A percentile compares a stretch with the other conserved stretches of the same genome.
phyloP scores from a whole-genome alignment of 2,797 vertebrate genomes.

The Macroramphosus scolopax region DNA sequence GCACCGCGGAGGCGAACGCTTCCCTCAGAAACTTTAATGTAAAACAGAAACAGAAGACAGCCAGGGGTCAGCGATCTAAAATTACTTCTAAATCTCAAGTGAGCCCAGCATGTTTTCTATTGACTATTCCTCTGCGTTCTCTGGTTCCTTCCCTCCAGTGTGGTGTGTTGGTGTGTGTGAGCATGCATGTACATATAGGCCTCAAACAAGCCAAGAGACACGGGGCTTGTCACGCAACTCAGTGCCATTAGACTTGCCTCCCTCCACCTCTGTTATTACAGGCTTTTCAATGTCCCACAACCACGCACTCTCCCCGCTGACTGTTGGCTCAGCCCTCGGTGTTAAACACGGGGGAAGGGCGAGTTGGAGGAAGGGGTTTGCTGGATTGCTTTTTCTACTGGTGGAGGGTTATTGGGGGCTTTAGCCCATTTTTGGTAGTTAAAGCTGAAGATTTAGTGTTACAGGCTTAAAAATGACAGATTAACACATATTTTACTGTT shows the following conservation, averaged over 20 bases:
- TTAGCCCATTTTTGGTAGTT: constrained; percentile 51
- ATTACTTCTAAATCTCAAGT: constrained; percentile 72
- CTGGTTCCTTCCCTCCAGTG: constrained; percentile 73
- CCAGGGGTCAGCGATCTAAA: constrained; percentile 76
- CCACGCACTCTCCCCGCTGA: constrained; percentile 76
- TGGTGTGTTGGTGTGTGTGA: constrained; percentile 26
- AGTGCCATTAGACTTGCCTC: constrained; percentile 67
- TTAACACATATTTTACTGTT: constrained; percentile 52
- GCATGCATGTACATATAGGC: constrained; percentile 53
- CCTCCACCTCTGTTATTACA: constrained; percentile 81
- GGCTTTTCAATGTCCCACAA: constrained; percentile 73
- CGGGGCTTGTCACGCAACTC: constrained; percentile 80
- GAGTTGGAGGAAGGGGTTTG: constrained; percentile 16
- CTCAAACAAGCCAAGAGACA: constrained; percentile 74
- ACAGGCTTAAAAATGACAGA: constrained; percentile 46
- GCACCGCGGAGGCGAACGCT: constrained; percentile 41
- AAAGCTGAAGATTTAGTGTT: constrained; percentile 51
- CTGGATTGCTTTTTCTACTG: constrained; percentile 52
- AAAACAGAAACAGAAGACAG: constrained; percentile 75
- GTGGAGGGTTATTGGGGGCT: constrained; percentile 46
- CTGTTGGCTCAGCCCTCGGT: constrained; percentile 69
- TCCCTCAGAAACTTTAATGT: constrained; percentile 69
- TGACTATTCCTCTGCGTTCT: constrained; percentile 66
- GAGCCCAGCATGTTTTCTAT: constrained; percentile 72
- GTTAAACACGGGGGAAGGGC: constrained; percentile 48